A percentile compares a stretch with the other conserved stretches of the same genome.
Conservation (phyloP, 1,140 invertebrate genomes). For the Watersipora subatra region DNA sequence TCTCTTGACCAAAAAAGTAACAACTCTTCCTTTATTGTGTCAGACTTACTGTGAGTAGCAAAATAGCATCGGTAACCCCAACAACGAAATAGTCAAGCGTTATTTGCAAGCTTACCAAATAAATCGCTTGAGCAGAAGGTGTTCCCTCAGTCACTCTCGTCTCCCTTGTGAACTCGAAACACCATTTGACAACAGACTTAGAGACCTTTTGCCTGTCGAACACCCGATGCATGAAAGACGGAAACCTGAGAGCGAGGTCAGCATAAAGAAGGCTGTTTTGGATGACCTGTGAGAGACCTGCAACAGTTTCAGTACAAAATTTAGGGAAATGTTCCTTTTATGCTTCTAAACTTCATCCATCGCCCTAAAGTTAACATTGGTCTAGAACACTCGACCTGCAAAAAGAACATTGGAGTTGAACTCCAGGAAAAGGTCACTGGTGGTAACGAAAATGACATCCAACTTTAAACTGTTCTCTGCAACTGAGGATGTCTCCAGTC, state of each 20-base stretch:
- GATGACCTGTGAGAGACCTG: background rate
- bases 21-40: background rate
- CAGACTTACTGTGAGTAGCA: background rate
- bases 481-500: no score
- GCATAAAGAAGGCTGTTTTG: background rate
- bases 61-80: background rate
- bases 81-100: background rate
- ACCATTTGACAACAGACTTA: background rate
- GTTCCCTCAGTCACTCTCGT: background rate
- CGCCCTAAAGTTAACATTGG: no score
- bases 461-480: no score
- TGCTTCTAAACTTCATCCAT: no score
- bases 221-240: background rate
- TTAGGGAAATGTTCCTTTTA: no score
- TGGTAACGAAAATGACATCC: no score
- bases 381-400: no score
- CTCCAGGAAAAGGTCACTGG: no score
- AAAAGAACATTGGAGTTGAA: no score
- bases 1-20: background rate
- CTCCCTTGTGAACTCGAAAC: background rate
- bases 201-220: background rate
- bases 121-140: background rate
- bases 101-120: background rate
- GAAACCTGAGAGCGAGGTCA: background rate
- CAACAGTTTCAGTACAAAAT: no score